A percentile compares a stretch with the other conserved stretches of the same genome.
Evolutionary conservation across 2,797 vertebrate species (phyloP).

Genomic region (Ibycter americanus): DNA sequence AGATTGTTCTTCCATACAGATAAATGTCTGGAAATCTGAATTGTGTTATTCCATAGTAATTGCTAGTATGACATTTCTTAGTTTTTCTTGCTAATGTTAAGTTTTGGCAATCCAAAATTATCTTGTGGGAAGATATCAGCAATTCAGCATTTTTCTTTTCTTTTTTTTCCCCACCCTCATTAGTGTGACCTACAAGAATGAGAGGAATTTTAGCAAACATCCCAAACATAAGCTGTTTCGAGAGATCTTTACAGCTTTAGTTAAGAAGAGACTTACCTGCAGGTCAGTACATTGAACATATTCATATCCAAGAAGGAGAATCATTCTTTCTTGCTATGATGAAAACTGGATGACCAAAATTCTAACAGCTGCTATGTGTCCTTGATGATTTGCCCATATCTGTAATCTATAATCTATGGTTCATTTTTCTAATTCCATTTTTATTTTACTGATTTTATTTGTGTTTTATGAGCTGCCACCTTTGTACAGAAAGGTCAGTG

Average conservation of each 20-base stretch:
- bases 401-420: neutral
- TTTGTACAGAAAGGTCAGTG: neutral
- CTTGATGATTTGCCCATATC: neutral
- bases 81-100: neutral
- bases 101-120: neutral
- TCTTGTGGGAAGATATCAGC: neutral
- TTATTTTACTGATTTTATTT: neutral
- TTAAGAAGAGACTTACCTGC: constrained; percentile 86
- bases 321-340: neutral
- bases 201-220: constrained; percentile 86
- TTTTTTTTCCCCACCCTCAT: neutral
- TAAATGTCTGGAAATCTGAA: neutral
- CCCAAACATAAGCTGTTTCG: constrained; percentile 82
- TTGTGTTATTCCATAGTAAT: neutral
- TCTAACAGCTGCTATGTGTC: neutral
- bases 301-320: neutral
- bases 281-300: constrained; percentile 73
- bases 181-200: constrained; percentile 85
- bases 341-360: neutral
- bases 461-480: neutral
- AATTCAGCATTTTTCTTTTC: neutral
- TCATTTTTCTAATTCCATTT: neutral
- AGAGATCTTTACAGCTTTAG: constrained; percentile 82
- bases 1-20: neutral
- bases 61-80: neutral